phyloP scores from a whole-genome alignment of 2,113 vertebrate species.

The Malurus cyaneus region DNA sequence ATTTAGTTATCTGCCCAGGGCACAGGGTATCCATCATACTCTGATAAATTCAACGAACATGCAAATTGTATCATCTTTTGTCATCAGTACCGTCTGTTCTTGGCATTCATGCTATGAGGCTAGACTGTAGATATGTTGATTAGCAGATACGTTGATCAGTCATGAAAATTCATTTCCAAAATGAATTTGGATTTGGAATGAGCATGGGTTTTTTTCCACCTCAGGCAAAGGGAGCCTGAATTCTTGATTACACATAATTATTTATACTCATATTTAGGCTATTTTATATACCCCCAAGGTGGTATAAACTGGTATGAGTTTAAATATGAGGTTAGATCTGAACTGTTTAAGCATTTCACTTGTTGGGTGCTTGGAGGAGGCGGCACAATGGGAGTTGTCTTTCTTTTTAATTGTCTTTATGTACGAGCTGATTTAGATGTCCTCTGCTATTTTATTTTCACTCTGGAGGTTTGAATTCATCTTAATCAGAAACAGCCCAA shows the following conservation, averaged over 20 bases:
- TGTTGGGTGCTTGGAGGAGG: neutral
- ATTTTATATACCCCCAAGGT: constrained; percentile 35
- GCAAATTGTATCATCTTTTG: constrained; percentile 41
- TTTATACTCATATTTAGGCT: constrained; percentile 35
- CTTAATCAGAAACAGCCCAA: neutral
- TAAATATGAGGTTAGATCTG: constrained; percentile 45
- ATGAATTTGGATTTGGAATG: constrained; percentile 51
- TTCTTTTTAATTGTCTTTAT: neutral
- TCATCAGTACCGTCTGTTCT: constrained; percentile 45
- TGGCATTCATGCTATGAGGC: constrained; percentile 7
- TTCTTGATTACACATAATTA: constrained; percentile 53
- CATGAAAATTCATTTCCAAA: constrained; percentile 67
- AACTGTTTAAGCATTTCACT: constrained; percentile 11
- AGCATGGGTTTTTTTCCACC: neutral
- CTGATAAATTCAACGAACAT: constrained; percentile 28
- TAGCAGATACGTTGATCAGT: constrained; percentile 46
- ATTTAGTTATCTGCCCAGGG: constrained; percentile 22
- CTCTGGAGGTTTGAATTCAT: neutral
- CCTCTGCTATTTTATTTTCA: neutral
- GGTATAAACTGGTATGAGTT: neutral
- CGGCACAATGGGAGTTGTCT: neutral
- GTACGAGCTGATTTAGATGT: neutral
- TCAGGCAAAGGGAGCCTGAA: constrained; percentile 44
- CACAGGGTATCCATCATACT: neutral
- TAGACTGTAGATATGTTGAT: constrained; percentile 46